Evolutionary conservation across 2,888 invertebrate species (phyloP).

Genomic region (Pyrocoelia pectoralis): DNA sequence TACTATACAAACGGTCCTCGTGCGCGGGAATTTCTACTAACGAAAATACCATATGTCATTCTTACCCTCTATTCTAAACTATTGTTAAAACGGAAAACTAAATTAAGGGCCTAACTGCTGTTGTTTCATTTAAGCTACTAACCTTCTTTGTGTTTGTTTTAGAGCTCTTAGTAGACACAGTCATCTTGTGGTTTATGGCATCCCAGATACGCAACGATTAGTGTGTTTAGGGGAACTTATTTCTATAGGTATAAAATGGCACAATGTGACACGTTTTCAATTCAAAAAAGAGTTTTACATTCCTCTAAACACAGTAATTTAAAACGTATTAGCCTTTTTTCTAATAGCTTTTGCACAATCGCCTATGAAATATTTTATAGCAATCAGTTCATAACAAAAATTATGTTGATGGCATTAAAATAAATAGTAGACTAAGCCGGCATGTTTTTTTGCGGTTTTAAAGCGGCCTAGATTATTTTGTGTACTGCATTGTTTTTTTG

Average conservation of each 20-base stretch:
- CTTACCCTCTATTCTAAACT: conserved; percentile 22
- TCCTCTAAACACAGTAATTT: conserved; percentile 18
- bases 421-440: background rate
- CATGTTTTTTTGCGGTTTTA: background rate
- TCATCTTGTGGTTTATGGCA: background rate
- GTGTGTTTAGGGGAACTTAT: too few species aligned
- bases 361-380: conserved; percentile 4
- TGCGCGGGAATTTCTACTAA: conserved; percentile 32
- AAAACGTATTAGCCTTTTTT: conserved; percentile 26
- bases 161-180: background rate
- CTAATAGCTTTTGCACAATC: conserved; percentile 20
- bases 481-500: background rate
- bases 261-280: conserved; percentile 5
- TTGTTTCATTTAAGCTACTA: conserved; percentile 2
- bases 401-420: background rate
- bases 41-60: conserved; percentile 43
- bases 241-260: background rate
- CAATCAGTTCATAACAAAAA: conserved; percentile 3
- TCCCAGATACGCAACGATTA: too few species aligned
- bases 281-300: conserved; percentile 20
- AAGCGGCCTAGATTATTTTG: background rate
- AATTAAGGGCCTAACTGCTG: conserved; percentile 31
- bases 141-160: conserved; percentile 17
- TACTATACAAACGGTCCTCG: background rate
- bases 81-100: conserved; percentile 17